These are phyloP conservation scores for Myotis myotis DNA, from an alignment of 2,797 vertebrate genomes.

Conservation along the genomic window DNA sequence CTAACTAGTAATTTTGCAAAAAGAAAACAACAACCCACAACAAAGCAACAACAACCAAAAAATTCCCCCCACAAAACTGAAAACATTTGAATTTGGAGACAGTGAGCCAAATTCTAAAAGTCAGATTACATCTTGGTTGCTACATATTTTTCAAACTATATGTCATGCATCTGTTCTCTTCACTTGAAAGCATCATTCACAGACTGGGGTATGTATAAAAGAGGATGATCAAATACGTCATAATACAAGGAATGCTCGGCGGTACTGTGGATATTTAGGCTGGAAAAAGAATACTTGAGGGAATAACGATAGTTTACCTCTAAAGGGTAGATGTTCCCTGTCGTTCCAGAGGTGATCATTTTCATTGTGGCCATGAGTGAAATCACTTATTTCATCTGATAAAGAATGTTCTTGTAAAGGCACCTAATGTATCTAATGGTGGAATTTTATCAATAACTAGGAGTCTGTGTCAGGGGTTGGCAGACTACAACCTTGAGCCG, in stretches of 20 bases:
- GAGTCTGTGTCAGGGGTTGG: not conserved
- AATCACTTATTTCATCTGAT: not conserved
- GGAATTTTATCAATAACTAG: not conserved
- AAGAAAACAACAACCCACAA: not conserved
- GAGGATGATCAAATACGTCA: not conserved
- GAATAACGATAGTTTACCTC: not conserved
- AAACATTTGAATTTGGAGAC: constrained; percentile 49
- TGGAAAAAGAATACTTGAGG: not conserved
- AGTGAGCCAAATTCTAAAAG: constrained; percentile 58
- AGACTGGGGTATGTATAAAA: not conserved
- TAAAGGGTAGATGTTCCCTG: not conserved
- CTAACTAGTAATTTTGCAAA: not conserved
- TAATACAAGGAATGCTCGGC: not conserved
- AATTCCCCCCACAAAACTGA: not conserved
- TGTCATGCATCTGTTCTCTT: constrained; percentile 22
- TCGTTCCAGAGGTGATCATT: not conserved
- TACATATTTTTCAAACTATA: constrained; percentile 41
- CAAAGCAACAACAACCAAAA: too few relatives aligned
- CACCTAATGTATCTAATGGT: not conserved
- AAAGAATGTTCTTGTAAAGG: not conserved
- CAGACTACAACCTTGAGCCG: not conserved
- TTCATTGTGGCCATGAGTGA: not conserved
- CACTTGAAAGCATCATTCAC: constrained; percentile 3
- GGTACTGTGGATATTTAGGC: not conserved
- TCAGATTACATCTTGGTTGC: constrained; percentile 54